Base-by-base conservation (phyloP, 2,113 vertebrate genomes). In the Micromys minutus region DNA sequence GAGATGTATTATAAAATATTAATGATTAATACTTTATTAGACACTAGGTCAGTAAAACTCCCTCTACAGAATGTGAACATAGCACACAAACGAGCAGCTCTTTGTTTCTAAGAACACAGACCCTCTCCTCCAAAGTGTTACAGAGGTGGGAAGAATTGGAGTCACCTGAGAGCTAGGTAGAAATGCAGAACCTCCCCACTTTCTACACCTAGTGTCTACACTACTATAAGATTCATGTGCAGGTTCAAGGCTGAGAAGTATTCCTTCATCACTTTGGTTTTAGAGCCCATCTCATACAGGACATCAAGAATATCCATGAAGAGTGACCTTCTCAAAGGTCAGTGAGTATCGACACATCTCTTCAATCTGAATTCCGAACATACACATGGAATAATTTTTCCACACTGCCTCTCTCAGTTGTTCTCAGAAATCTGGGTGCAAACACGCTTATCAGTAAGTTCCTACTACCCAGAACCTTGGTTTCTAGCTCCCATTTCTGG, bases 381-480 rank as follows among this genome's bases (percentile, higher is more conserved):
- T 91, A 76, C 6, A 31, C 7, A 79, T 59, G n/a, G 0, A 10
- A 55, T 3, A 2, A 89, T 75, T 69, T 12, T 65, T 72, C 52
- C 69, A 87, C 9, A 31, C 7, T 63, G 67, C 80, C 36, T 95
- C 50, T 61, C 0, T 74, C 31, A 87, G 29, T 6, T 85, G 6
- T 31, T n/a, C 71, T 65, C 0, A 21, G 39, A 57, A 26, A 13
- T 39, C 87, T 36, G 75, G 76, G 83, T 22, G 12, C 59, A 96
- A 42, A 15, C 39, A 88, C 88, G 90, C 67, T 95, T 63, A 97
- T 86, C 94, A 69, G 26, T 79, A 65, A 87, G 59, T 45, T 97
- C 42, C 63, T 91, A 55, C 10, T 74, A 96, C 90, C 90, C 69
- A 89, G 86, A 97, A 95, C 45, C 67, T 80, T 74, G 93, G 93